Conservation (phyloP, 1,140 invertebrate species). For the Catajapyx aquilonaris region DNA sequence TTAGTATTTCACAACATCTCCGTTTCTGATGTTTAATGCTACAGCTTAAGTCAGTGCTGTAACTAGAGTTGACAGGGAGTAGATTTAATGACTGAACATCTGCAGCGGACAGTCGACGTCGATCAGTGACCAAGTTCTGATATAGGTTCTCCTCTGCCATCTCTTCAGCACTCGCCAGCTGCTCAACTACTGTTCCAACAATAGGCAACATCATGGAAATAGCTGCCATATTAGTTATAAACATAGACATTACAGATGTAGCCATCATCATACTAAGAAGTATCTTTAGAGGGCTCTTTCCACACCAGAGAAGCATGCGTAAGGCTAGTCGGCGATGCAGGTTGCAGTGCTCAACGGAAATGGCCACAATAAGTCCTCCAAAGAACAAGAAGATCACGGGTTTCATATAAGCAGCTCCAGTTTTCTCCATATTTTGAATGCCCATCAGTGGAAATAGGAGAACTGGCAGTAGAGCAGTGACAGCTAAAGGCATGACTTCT, state of each 20-base stretch:
- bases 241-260: conserved; percentile 63
- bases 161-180: too few relatives aligned
- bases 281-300: too few relatives aligned
- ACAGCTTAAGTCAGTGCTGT: too few relatives aligned
- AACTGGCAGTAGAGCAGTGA: conserved; percentile 63
- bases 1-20: too few relatives aligned
- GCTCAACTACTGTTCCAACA: too few relatives aligned
- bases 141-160: too few relatives aligned
- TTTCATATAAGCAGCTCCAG: conserved; percentile 51
- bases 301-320: conserved; percentile 50
- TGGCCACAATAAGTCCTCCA: conserved; percentile 56
- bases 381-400: conserved; percentile 74
- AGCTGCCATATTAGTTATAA: conserved; percentile 64
- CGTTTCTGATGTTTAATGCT: too few relatives aligned
- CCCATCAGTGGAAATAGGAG: conserved; percentile 59
- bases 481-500: conserved; percentile 56
- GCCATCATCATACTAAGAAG: conserved; percentile 52
- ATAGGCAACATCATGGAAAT: conserved; percentile 74
- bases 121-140: too few relatives aligned
- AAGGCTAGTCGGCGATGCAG: conserved; percentile 66
- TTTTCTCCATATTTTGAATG: conserved; percentile 35
- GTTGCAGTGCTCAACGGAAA: conserved; percentile 64
- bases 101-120: too few relatives aligned
- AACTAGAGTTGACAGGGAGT: too few relatives aligned
- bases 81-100: too few relatives aligned